Evolutionary conservation across 2,888 invertebrate species (phyloP).

Genomic region (Trilocha varians): DNA sequence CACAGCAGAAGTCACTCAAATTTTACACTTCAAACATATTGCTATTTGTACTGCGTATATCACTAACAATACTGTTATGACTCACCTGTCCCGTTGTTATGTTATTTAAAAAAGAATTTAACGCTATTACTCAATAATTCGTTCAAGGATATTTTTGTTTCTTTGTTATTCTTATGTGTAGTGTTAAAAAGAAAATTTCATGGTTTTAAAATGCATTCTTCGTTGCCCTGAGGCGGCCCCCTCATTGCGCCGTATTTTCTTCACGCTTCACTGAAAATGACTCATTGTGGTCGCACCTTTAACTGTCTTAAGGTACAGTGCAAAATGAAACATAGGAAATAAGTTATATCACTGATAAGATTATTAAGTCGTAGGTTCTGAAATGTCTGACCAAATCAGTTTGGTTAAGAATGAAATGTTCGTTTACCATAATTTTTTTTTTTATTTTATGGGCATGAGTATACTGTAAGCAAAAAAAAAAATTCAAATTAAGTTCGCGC

Average conservation of each 20-base stretch:
- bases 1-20: too few species aligned
- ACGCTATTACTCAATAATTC: too few species aligned
- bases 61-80: conserved; percentile 1
- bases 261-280: conserved; percentile 56
- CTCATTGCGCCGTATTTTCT: conserved; percentile 47
- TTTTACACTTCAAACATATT: too few species aligned
- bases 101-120: background rate
- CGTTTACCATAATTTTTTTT: too few species aligned
- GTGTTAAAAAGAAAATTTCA: background rate
- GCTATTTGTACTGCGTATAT: background rate
- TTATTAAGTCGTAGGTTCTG: too few species aligned
- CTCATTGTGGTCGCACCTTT: conserved; percentile 48
- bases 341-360: too few species aligned
- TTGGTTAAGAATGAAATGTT: too few species aligned
- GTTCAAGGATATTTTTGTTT: too few species aligned
- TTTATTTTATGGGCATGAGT: too few species aligned
- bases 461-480: too few species aligned
- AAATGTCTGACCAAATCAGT: too few species aligned
- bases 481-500: too few species aligned
- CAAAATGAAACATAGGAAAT: background rate
- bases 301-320: conserved; percentile 25
- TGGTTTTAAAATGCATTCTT: background rate
- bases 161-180: background rate
- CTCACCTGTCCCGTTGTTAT: background rate
- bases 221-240: conserved; percentile 36